These are phyloP conservation scores for Bradypodion ventrale DNA, from an alignment of 2,797 vertebrate genomes.

Conservation along the genomic window DNA sequence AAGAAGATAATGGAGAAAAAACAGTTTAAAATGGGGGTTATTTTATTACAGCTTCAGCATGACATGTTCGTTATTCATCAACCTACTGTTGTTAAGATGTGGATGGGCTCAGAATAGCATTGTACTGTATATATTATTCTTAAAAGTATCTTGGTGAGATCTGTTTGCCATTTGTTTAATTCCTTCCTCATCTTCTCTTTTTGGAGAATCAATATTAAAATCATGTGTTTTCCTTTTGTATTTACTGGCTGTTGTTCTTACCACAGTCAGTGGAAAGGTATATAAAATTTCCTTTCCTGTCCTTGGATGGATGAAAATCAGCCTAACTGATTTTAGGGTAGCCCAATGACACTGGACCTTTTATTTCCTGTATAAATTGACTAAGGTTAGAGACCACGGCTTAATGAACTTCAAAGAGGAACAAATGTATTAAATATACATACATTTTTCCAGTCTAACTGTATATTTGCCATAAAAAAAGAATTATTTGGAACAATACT, in stretches of 20 bases:
- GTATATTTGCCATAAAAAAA: neutral
- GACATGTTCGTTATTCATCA: no score
- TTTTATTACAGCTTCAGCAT: no score
- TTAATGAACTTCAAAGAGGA: neutral
- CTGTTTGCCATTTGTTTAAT: neutral
- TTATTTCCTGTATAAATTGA: neutral
- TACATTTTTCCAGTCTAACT: neutral
- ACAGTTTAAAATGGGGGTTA: no score
- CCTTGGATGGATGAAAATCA: neutral
- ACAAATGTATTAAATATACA: neutral
- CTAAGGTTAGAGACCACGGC: neutral
- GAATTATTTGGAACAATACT: neutral
- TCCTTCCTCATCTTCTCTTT: neutral
- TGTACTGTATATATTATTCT: neutral
- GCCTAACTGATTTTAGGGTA: neutral
- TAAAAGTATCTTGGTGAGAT: neutral
- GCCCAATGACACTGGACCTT: neutral
- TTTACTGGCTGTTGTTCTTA: neutral
- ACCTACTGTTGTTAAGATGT: neutral
- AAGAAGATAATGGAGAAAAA: no score
- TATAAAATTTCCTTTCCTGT: neutral
- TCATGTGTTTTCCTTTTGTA: neutral
- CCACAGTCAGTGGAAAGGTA: no score
- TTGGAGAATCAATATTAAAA: neutral
- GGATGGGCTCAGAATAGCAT: neutral